These are phyloP conservation scores for Patella caerulea DNA, from an alignment of 2,888 invertebrate genomes.

Conservation along the genomic window DNA sequence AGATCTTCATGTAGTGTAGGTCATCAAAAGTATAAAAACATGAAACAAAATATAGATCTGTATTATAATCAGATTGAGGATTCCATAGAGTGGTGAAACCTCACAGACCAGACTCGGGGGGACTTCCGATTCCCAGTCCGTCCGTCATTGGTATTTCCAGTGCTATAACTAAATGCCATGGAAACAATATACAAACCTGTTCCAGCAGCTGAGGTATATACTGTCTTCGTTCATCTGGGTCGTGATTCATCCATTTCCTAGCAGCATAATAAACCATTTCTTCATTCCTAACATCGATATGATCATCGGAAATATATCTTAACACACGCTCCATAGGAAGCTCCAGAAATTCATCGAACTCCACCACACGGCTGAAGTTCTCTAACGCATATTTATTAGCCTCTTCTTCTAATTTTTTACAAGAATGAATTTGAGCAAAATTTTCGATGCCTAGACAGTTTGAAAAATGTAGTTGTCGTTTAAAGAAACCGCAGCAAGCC, in stretches of 20 bases:
- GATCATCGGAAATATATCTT: slow-evolving; percentile 64
- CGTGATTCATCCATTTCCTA: slow-evolving; percentile 66
- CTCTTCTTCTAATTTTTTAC: slow-evolving; percentile 60
- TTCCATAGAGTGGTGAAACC: too few relatives aligned
- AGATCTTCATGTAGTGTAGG: too few relatives aligned
- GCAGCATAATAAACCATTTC: slow-evolving; percentile 67
- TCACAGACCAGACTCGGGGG: too few relatives aligned
- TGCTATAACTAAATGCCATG: too few relatives aligned
- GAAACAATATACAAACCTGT: slow-evolving; percentile 38
- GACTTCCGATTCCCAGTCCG: too few relatives aligned
- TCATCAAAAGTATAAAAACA: too few relatives aligned
- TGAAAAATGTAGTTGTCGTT: slow-evolving; percentile 66
- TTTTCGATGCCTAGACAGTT: slow-evolving; percentile 71
- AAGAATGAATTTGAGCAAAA: slow-evolving; percentile 69
- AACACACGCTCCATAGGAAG: slow-evolving; percentile 60
- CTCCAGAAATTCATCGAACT: slow-evolving; percentile 68
- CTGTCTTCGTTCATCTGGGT: slow-evolving; percentile 56
- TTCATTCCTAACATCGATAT: slow-evolving; percentile 67
- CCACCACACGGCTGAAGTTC: slow-evolving; percentile 66
- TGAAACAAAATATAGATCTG: too few relatives aligned
- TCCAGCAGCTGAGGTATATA: slow-evolving; percentile 56
- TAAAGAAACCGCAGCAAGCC: slow-evolving; percentile 66
- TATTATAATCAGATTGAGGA: too few relatives aligned
- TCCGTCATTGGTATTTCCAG: too few relatives aligned
- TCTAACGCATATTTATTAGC: slow-evolving; percentile 65